Evolutionary conservation across 2,888 invertebrate species (phyloP).

Genomic region (Meiosimyza decipiens): DNA sequence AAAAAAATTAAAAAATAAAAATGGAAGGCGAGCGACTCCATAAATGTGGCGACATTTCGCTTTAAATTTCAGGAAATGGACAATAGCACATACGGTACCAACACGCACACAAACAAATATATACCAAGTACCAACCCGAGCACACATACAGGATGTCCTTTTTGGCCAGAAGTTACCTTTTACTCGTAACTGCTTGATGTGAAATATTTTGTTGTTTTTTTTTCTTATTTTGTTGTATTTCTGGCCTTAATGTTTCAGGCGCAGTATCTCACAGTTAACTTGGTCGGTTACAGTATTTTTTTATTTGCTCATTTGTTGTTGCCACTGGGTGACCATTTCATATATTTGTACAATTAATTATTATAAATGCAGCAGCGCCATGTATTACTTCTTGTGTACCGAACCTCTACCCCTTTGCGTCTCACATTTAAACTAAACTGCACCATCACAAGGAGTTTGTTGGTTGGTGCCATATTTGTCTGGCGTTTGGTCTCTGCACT

Average conservation of each 20-base stretch:
- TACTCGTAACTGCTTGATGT: constrained; percentile 17
- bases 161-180: constrained; percentile 38
- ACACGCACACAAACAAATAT: background rate
- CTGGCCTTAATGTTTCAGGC: constrained; percentile 10
- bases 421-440: too few species aligned
- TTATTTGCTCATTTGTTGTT: constrained; percentile 3
- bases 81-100: constrained; percentile 4
- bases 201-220: constrained; percentile 10
- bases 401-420: background rate
- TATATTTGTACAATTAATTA: constrained; percentile 64
- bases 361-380: constrained; percentile 61
- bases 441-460: constrained; percentile 35
- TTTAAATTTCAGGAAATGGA: constrained; percentile 37
- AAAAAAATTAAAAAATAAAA: constrained; percentile 21
- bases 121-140: background rate
- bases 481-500: constrained; percentile 11
- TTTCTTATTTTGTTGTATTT: background rate
- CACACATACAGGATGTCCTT: constrained; percentile 25
- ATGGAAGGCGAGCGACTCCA: constrained; percentile 40
- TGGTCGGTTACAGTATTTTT: background rate
- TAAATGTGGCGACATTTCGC: constrained; percentile 49
- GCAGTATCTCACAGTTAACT: constrained; percentile 33
- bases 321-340: constrained; percentile 53
- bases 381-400: constrained; percentile 3
- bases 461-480: background rate